Percentiles rank a stretch among this genome's conserved stretches.
Conservation (phyloP, 1,140 invertebrate genomes). For the Trichomalopsis sarcophagae region DNA sequence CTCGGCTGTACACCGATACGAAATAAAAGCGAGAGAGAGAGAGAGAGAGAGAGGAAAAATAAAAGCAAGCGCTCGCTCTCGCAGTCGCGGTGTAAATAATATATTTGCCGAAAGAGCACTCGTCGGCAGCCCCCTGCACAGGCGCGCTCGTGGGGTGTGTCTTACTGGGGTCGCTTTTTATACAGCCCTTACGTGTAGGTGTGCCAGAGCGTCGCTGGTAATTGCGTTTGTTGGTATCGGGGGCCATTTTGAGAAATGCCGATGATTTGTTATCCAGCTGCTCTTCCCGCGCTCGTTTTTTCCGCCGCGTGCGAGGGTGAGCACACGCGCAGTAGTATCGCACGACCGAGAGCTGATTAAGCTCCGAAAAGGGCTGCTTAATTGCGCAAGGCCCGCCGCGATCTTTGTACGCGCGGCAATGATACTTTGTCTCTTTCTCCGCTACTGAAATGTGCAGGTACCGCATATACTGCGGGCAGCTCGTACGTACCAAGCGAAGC, state of each 20-base stretch:
- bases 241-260: constrained; percentile 60
- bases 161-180: constrained; percentile 40
- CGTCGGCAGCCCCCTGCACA: constrained; percentile 25
- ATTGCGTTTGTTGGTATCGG: constrained; percentile 51
- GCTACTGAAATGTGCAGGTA: constrained; percentile 41
- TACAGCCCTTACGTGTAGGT: background rate
- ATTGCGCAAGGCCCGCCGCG: constrained; percentile 31
- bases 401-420: constrained; percentile 57
- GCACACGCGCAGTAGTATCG: background rate
- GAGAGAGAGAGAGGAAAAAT: constrained; percentile 27
- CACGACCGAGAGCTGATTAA: constrained; percentile 51
- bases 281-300: constrained; percentile 3
- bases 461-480: constrained; percentile 7
- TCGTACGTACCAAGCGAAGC: background rate
- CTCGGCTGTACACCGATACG: constrained; percentile 25
- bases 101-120: constrained; percentile 53
- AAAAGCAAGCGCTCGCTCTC: constrained; percentile 13
- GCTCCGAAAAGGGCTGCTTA: constrained; percentile 49
- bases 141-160: constrained; percentile 32
- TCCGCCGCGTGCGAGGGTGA: background rate
- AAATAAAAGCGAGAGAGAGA: constrained; percentile 13
- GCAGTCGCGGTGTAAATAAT: constrained; percentile 48
- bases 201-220: background rate
- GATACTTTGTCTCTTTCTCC: constrained; percentile 53
- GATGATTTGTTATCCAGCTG: constrained; percentile 60